These are phyloP conservation scores for Cherax destructor DNA, from an alignment of 1,140 invertebrate species.

Conservation along the genomic window DNA sequence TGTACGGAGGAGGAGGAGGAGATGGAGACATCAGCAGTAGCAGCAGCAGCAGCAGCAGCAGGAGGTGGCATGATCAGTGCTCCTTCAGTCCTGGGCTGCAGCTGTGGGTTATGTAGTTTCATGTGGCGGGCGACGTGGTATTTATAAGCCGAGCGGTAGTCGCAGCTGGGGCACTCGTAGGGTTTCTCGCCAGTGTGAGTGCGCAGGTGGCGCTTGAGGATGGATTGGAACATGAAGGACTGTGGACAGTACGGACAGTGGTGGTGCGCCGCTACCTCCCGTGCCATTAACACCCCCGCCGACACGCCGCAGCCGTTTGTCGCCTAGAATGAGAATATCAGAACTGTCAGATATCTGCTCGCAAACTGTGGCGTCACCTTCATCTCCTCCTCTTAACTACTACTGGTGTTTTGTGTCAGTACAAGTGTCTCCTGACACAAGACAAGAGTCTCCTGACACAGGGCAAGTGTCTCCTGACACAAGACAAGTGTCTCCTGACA, in stretches of 20 bases:
- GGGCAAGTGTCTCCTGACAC: no score
- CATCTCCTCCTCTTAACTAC: neutral
- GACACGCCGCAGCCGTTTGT: conserved; percentile 20
- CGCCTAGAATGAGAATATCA: conserved; percentile 45
- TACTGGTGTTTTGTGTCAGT: neutral
- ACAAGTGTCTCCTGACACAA: no score
- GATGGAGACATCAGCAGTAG: no score
- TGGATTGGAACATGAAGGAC: conserved; percentile 54
- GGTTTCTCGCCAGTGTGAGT: conserved; percentile 56
- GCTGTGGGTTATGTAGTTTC: conserved; percentile 16
- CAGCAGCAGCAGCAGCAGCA: no score
- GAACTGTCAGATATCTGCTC: conserved; percentile 13
- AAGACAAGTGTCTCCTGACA: no score
- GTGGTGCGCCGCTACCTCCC: conserved; percentile 36
- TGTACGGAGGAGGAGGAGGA: neutral
- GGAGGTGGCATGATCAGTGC: no score
- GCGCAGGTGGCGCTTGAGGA: conserved; percentile 50
- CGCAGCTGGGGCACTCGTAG: conserved; percentile 42
- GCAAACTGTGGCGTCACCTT: neutral
- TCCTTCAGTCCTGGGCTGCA: neutral
- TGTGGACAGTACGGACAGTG: conserved; percentile 46
- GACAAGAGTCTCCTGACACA: no score
- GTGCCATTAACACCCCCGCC: conserved; percentile 8
- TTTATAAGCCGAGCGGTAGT: conserved; percentile 50
- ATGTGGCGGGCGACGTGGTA: conserved; percentile 53